Conservation (phyloP, 2,797 vertebrate species). For the Oreonectes daqikongensis region DNA sequence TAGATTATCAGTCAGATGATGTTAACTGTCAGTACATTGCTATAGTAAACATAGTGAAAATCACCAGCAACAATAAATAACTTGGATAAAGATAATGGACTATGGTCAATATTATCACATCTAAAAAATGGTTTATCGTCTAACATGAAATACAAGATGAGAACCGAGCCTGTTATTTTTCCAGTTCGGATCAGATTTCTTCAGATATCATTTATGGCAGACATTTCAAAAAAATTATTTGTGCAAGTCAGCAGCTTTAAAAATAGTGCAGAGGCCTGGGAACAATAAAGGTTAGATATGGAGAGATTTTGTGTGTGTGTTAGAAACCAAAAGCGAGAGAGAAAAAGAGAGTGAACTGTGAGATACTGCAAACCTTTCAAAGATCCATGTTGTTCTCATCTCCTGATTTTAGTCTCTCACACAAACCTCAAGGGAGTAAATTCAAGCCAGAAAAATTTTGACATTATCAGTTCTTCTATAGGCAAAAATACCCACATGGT, state of each 20-base stretch:
- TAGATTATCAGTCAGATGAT: too few species aligned
- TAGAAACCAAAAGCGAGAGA: background rate
- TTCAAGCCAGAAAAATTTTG: conserved; percentile 20
- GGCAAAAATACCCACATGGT: conserved; percentile 8
- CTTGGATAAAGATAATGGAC: too few species aligned
- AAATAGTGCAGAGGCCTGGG: conserved; percentile 46
- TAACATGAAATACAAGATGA: conserved; percentile 9
- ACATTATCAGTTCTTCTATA: conserved; percentile 13
- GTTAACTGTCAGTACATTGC: too few species aligned
- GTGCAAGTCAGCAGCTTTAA: conserved; percentile 9
- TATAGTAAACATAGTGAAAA: too few species aligned
- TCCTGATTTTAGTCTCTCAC: background rate
- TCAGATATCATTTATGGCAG: background rate
- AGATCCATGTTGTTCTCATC: background rate
- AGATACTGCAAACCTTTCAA: background rate
- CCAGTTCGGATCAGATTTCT: background rate
- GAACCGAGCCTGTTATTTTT: background rate
- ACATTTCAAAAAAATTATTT: conserved; percentile 25
- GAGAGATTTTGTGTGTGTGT: background rate
- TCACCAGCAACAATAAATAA: too few species aligned
- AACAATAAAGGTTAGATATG: conserved; percentile 41
- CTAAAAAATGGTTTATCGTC: too few species aligned
- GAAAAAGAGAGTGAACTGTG: background rate
- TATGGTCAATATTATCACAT: background rate
- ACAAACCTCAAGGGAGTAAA: conserved; percentile 27